A percentile compares a stretch with the other conserved stretches of the same genome.
These are phyloP conservation scores for Caenorhabditis remanei DNA, from an alignment of 1,140 invertebrate species.

Conservation along the genomic window DNA sequence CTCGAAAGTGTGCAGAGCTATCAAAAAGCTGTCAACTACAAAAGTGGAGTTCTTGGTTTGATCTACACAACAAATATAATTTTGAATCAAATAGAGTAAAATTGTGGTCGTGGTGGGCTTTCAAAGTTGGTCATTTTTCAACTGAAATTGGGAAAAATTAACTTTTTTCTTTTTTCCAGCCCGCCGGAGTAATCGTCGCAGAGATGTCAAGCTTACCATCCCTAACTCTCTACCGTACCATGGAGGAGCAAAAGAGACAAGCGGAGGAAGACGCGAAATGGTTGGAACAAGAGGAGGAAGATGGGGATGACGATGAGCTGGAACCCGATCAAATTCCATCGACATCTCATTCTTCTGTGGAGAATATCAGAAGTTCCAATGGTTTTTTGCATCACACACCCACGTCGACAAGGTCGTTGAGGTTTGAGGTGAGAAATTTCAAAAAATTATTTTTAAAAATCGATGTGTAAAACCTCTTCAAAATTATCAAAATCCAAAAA, in stretches of 20 bases:
- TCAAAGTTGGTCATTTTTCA: too few relatives aligned
- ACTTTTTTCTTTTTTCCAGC: conserved; percentile 48
- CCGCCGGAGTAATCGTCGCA: conserved; percentile 56
- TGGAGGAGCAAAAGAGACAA: conserved; percentile 71
- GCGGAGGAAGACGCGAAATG: conserved; percentile 73
- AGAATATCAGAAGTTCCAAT: conserved; percentile 27
- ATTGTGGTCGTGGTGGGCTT: too few relatives aligned
- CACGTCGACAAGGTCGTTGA: conserved; percentile 2
- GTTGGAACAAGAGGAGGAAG: conserved; percentile 69
- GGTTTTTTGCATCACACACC: conserved; percentile 36
- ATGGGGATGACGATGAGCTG: conserved; percentile 31
- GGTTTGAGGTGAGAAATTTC: conserved; percentile 6
- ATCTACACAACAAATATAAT: too few relatives aligned
- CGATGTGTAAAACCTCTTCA: not conserved
- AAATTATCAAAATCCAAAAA: not conserved
- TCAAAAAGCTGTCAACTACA: conserved; percentile 18
- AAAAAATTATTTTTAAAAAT: too few relatives aligned
- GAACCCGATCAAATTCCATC: not conserved
- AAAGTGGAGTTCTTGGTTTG: not conserved
- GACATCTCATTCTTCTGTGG: conserved; percentile 15
- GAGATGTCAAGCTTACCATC: conserved; percentile 65
- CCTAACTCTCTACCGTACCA: conserved; percentile 65
- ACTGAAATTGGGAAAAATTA: too few relatives aligned
- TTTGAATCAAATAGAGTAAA: too few relatives aligned
- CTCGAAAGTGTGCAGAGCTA: not conserved